Base-by-base conservation (phyloP, 2,888 invertebrate genomes). In the Phymatocera aterrima region DNA sequence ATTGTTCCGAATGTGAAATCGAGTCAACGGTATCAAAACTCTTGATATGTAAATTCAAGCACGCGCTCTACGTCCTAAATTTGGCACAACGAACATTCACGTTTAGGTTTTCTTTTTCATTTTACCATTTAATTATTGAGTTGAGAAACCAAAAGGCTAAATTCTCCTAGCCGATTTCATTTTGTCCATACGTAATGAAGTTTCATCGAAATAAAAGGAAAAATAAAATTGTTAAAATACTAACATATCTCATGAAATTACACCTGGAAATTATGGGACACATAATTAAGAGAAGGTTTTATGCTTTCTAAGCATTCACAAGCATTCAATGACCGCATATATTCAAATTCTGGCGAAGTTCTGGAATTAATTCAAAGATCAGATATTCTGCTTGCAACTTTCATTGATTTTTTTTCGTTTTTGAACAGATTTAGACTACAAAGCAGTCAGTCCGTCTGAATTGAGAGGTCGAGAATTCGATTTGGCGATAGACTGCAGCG, bases 401-500 rank as follows among this genome's bases (percentile, higher is more conserved):
- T 1, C 1, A 57, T 3, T n/a, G n/a, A 28, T 57, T 10, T 28
- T 28, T 57, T 51, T 10, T 40, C 1, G n/a, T 40, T 51, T 6
- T 31, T 18, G 6, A 34, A 31, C 88, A 94, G 95, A 93, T 24
- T 92, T 94, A 48, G 94, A 93, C n/a, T 95, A 90, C 87, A 89
- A 92, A 12, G 88, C 93, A 0, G 85, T 93, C 0, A 91, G 92
- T 3, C 95, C 95, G 0, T 91, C 92, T 2, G 91, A 93, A 1
- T 84, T 95, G 79, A 92, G 91, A 4, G 89, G 91, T 0, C 91
- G 92, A 18, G 89, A 91, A 0, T 95, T 93, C 82, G 94, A 95
- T 83, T 90, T 95, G 57, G 93, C 94, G 12, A 92, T 95, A n/a
- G 95, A 95, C 82, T 95, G 95, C 85, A 95, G 95, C 86, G 95